Conservation (phyloP, 2,113 vertebrate genomes). For the Xiphophorus hellerii region DNA sequence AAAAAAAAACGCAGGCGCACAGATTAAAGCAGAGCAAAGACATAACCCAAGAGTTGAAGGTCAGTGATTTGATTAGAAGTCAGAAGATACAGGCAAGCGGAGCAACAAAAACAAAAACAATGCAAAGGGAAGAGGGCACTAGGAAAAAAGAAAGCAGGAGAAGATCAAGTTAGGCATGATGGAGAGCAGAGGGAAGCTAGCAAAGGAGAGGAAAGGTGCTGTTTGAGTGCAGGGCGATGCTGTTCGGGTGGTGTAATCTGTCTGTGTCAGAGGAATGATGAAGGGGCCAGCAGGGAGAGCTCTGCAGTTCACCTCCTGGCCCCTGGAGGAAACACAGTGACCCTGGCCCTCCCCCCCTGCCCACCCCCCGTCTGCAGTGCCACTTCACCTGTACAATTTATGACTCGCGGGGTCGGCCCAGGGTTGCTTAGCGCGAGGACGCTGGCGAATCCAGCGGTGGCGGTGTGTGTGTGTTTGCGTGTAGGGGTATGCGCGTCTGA, state of each 20-base stretch:
- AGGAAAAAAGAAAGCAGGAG: slow-evolving; percentile 11
- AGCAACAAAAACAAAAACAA: slow-evolving; percentile 15
- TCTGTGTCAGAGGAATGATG: slow-evolving; percentile 77
- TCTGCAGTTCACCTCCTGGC: slow-evolving; percentile 78
- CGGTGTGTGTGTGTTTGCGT: background rate
- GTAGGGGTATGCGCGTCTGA: background rate
- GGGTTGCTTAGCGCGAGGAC: slow-evolving; percentile 61
- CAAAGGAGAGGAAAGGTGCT: slow-evolving; percentile 44
- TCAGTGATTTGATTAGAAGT: slow-evolving; percentile 67
- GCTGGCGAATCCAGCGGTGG: slow-evolving; percentile 29
- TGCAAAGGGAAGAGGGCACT: background rate
- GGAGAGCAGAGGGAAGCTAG: slow-evolving; percentile 27
- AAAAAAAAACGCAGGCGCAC: slow-evolving; percentile 27
- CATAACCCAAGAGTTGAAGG: slow-evolving; percentile 50
- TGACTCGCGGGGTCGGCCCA: slow-evolving; percentile 54
- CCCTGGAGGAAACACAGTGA: slow-evolving; percentile 76
- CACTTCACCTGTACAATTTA: slow-evolving; percentile 70
- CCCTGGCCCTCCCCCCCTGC: slow-evolving; percentile 64
- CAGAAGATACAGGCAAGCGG: slow-evolving; percentile 16
- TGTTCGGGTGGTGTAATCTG: slow-evolving; percentile 69
- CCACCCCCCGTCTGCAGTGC: slow-evolving; percentile 41
- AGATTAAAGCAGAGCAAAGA: slow-evolving; percentile 39
- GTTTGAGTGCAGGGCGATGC: slow-evolving; percentile 14
- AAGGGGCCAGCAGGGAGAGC: slow-evolving; percentile 72
- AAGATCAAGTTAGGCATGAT: slow-evolving; percentile 58